These are phyloP conservation scores for Esox masquinongy DNA, from an alignment of 2,797 vertebrate species.

Conservation along the genomic window DNA sequence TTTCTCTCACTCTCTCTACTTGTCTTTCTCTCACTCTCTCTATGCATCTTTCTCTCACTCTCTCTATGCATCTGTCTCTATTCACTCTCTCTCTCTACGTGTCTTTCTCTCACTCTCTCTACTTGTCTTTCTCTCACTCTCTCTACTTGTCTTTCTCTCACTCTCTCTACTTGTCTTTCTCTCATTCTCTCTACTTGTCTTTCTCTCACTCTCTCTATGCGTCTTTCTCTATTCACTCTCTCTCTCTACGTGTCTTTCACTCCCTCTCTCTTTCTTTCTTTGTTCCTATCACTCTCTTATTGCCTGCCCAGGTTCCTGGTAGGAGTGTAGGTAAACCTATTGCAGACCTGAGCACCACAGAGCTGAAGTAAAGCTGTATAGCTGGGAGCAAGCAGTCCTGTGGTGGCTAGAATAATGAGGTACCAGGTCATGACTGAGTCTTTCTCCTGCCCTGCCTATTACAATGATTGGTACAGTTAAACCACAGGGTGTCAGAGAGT, in stretches of 20 bases:
- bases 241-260: background rate
- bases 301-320: conserved; percentile 26
- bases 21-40: conserved; percentile 1
- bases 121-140: conserved; percentile 17
- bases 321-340: conserved; percentile 49
- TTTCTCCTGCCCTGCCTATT: conserved; percentile 10
- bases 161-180: background rate
- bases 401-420: conserved; percentile 9
- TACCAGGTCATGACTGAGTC: conserved; percentile 12
- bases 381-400: background rate
- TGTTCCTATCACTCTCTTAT: conserved; percentile 16
- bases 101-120: background rate
- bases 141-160: background rate
- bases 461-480: conserved; percentile 15
- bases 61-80: background rate
- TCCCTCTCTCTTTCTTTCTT: conserved; percentile 13
- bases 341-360: conserved; percentile 14
- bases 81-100: background rate
- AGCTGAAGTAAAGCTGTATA: conserved; percentile 30
- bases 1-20: conserved; percentile 19
- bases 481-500: background rate
- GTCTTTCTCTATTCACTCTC: background rate
- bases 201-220: background rate
- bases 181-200: conserved; percentile 21
- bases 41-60: background rate